Evolutionary conservation across 2,888 invertebrate species (phyloP).

Genomic region (Amphiduros pacificus): DNA sequence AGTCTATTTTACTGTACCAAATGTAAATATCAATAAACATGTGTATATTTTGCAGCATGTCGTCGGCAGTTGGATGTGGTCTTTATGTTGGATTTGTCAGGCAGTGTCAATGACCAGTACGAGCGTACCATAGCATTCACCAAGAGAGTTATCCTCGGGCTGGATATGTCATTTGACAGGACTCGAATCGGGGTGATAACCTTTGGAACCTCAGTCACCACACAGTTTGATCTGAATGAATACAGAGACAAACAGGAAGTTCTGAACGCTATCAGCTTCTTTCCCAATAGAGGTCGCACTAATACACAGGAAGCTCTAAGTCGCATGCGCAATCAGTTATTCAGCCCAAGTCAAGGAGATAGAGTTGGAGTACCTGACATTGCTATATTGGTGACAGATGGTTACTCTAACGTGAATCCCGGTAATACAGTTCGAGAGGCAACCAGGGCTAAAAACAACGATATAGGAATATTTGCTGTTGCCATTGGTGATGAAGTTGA

Average conservation of each 20-base stretch:
- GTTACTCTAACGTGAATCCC: constrained; percentile 39
- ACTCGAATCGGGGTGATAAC: constrained; percentile 55
- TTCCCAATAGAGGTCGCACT: constrained; percentile 27
- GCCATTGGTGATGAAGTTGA: constrained; percentile 25
- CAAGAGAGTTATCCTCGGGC: constrained; percentile 44
- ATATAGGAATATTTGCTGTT: constrained; percentile 25
- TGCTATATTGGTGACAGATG: constrained; percentile 46
- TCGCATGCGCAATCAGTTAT: constrained; percentile 12
- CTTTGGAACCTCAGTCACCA: constrained; percentile 51
- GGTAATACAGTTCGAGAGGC: constrained; percentile 16
- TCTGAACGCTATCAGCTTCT: constrained; percentile 28
- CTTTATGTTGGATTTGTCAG: constrained; percentile 50
- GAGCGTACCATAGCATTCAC: constrained; percentile 45
- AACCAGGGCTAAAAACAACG: background rate
- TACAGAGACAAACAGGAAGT: constrained; percentile 28
- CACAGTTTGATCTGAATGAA: constrained; percentile 44
- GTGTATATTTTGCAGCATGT: constrained; percentile 23
- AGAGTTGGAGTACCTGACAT: constrained; percentile 31
- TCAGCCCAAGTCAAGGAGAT: constrained; percentile 16
- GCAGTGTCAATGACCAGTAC: constrained; percentile 34
- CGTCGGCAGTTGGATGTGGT: constrained; percentile 36
- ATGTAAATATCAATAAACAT: too few relatives aligned
- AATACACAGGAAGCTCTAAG: constrained; percentile 31
- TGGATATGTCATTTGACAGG: constrained; percentile 49
- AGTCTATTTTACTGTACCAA: too few relatives aligned